Evolutionary conservation across 2,113 vertebrate species (phyloP).

Genomic region (Pterocles gutturalis): DNA sequence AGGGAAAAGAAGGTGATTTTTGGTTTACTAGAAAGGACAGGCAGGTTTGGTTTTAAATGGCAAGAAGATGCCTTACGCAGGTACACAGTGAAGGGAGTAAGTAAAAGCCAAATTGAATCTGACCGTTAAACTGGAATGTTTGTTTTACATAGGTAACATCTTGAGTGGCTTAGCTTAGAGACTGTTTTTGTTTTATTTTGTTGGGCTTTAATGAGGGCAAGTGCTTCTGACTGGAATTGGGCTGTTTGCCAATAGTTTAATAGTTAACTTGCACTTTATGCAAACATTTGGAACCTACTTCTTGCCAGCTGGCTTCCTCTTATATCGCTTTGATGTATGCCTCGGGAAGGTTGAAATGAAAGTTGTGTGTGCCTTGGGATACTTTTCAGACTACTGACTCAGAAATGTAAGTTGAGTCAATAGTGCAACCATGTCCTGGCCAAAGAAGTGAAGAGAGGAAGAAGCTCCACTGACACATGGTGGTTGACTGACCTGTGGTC

Average conservation of each 20-base stretch:
- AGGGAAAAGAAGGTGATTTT: not conserved
- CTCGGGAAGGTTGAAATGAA: constrained; percentile 50
- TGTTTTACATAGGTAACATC: constrained; percentile 5
- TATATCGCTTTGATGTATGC: constrained; percentile 56
- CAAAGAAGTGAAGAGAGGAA: not conserved
- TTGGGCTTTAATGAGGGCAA: constrained; percentile 36
- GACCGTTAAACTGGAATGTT: not conserved
- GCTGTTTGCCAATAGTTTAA: constrained; percentile 48
- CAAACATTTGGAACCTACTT: constrained; percentile 28
- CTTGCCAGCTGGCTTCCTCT: constrained; percentile 58
- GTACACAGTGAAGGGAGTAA: not conserved
- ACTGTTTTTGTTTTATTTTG: constrained; percentile 51
- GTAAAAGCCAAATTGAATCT: not conserved
- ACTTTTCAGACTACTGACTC: constrained; percentile 54
- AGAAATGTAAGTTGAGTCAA: constrained; percentile 29
- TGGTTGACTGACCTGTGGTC: not conserved
- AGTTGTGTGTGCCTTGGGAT: constrained; percentile 59
- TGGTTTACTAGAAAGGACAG: not conserved
- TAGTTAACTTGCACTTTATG: constrained; percentile 58
- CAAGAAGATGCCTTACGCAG: not conserved
- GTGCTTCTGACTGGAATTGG: constrained; percentile 35
- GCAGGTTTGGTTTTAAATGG: not conserved
- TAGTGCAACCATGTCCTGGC: not conserved
- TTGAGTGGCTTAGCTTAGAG: constrained; percentile 28
- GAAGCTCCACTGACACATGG: not conserved